A percentile compares a stretch with the other conserved stretches of the same genome.
Conservation (phyloP, 2,113 vertebrate genomes). For the Perca flavescens region DNA sequence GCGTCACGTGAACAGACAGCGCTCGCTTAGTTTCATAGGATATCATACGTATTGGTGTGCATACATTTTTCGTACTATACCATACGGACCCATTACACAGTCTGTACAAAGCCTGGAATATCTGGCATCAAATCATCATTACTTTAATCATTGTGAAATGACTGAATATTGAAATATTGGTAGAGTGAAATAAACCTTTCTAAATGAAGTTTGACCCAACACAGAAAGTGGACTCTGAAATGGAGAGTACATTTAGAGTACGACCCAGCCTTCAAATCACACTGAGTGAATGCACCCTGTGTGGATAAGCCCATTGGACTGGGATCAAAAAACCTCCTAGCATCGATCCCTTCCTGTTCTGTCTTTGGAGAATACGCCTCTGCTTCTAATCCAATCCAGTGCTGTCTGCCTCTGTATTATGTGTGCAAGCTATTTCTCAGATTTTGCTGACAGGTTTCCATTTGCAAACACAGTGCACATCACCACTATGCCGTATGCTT, state of each 20-base stretch:
- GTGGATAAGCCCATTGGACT: conserved; percentile 48
- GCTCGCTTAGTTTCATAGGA: too few species aligned
- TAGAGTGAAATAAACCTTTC: conserved; percentile 1
- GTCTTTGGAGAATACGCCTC: conserved; percentile 55
- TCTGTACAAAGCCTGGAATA: neutral
- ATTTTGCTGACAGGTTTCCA: conserved; percentile 63
- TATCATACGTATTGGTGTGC: too few species aligned
- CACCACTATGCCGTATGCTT: neutral
- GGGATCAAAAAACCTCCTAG: conserved; percentile 64
- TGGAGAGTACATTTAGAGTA: conserved; percentile 45
- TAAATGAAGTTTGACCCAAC: conserved; percentile 23
- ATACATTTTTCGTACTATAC: too few species aligned
- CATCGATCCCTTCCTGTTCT: conserved; percentile 67
- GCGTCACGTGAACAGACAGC: too few species aligned
- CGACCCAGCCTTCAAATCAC: conserved; percentile 25
- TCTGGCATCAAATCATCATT: conserved; percentile 2
- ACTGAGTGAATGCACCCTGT: conserved; percentile 42
- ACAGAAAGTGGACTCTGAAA: conserved; percentile 33
- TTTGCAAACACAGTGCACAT: conserved; percentile 43
- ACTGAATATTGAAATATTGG: conserved; percentile 7
- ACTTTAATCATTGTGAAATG: neutral
- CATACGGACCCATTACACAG: neutral
- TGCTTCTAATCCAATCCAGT: conserved; percentile 53
- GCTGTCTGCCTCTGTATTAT: conserved; percentile 42
- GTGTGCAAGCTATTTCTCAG: conserved; percentile 32